Evolutionary conservation across 2,888 invertebrate genomes (phyloP).

Genomic region (Eupithecia dodoneata): DNA sequence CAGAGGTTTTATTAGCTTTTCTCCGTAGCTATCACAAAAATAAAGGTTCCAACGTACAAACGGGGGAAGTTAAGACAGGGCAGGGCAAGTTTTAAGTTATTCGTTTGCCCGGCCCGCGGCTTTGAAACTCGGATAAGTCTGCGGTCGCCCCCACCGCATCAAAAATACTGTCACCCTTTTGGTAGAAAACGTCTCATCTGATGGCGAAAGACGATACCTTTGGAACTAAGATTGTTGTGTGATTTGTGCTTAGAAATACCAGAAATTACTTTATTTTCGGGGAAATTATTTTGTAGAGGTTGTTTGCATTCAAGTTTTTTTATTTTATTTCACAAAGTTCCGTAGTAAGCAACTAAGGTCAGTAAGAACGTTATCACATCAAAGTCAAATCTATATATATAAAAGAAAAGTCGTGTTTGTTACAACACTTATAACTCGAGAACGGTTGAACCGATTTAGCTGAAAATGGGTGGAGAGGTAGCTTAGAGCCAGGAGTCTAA

Average conservation of each 20-base stretch:
- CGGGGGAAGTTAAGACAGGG: slow-evolving; percentile 48
- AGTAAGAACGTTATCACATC: too few species aligned
- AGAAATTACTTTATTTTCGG: not conserved
- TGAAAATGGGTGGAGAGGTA: too few species aligned
- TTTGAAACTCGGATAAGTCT: slow-evolving; percentile 57
- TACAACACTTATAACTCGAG: too few species aligned
- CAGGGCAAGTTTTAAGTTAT: slow-evolving; percentile 62
- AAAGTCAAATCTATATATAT: too few species aligned
- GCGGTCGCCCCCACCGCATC: slow-evolving; percentile 59
- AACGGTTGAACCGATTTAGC: too few species aligned
- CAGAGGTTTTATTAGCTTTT: slow-evolving; percentile 17
- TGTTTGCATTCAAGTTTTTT: not conserved
- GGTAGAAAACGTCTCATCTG: slow-evolving; percentile 45
- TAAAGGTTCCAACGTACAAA: slow-evolving; percentile 55
- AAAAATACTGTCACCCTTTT: slow-evolving; percentile 58
- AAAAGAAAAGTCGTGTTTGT: too few species aligned
- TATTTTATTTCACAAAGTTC: not conserved
- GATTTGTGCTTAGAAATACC: slow-evolving; percentile 4
- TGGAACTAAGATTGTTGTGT: not conserved
- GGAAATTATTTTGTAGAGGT: not conserved
- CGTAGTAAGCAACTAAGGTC: not conserved
- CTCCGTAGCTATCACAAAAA: slow-evolving; percentile 41
- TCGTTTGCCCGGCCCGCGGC: slow-evolving; percentile 52
- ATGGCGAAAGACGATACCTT: slow-evolving; percentile 4
- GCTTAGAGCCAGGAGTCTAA: too few species aligned